Evolutionary conservation across 2,797 vertebrate genomes (phyloP).

Genomic region (Streptopelia turtur): DNA sequence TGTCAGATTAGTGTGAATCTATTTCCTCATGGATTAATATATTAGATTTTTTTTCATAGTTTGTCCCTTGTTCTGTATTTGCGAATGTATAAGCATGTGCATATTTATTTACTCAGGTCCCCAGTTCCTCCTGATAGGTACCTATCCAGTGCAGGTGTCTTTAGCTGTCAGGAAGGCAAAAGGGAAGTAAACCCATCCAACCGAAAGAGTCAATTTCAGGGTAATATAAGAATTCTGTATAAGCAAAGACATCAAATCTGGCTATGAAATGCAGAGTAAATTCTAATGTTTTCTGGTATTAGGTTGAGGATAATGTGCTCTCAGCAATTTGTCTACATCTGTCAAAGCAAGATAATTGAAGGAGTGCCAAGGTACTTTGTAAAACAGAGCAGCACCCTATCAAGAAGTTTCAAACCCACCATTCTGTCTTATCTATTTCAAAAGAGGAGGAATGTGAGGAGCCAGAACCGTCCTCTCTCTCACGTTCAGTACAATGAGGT

Average conservation of each 20-base stretch:
- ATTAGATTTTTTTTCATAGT: neutral
- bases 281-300: conserved; percentile 30
- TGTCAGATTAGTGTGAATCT: neutral
- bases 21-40: neutral
- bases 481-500: neutral
- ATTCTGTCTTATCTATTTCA: conserved; percentile 10
- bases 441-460: conserved; percentile 23
- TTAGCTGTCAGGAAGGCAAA: neutral
- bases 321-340: conserved; percentile 41
- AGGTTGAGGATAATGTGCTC: conserved; percentile 43
- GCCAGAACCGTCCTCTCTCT: neutral
- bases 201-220: neutral
- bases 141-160: fast-evolving
- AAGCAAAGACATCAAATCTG: neutral
- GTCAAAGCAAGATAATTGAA: conserved; percentile 70
- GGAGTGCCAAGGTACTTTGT: conserved; percentile 57
- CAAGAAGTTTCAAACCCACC: conserved; percentile 17
- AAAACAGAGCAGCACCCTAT: conserved; percentile 31
- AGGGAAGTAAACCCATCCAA: neutral
- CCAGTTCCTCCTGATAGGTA: neutral
- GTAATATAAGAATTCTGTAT: neutral
- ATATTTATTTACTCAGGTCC: neutral
- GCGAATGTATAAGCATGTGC: fast-evolving
- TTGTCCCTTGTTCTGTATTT: neutral
- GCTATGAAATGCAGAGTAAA: conserved; percentile 18